A percentile compares a stretch with the other conserved stretches of the same genome.
phyloP scores from a whole-genome alignment of 2,113 vertebrate genomes.

The Charadrius vociferus region DNA sequence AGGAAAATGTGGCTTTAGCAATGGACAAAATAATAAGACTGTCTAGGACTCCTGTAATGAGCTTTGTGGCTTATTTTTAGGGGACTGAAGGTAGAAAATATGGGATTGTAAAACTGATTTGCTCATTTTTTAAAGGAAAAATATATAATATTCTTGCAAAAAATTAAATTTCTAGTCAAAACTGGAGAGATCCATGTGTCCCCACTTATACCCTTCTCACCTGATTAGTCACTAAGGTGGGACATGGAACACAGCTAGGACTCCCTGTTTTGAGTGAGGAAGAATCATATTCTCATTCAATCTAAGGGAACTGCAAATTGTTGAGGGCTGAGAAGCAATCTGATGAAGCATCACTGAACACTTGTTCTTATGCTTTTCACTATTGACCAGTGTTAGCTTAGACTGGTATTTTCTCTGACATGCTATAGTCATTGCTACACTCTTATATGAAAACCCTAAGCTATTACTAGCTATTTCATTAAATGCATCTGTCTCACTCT shows the following conservation, averaged over 20 bases:
- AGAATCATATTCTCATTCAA: not conserved
- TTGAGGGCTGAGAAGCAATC: not conserved
- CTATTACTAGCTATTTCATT: not conserved
- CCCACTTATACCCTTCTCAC: not conserved
- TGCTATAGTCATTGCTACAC: not conserved
- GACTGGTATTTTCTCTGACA: not conserved
- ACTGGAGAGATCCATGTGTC: not conserved
- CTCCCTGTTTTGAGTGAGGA: not conserved
- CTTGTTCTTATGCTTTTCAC: not conserved
- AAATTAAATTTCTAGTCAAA: not conserved
- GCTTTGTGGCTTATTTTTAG: not conserved
- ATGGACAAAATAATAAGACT: not conserved
- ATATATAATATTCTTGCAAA: not conserved
- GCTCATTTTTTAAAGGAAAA: not conserved
- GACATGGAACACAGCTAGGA: not conserved
- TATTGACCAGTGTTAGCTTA: not conserved
- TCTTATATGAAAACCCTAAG: not conserved
- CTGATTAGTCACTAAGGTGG: not conserved
- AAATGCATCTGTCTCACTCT: not conserved
- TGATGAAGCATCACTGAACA: not conserved
- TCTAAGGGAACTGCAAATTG: not conserved
- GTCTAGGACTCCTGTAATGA: not conserved
- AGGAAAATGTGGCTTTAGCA: not conserved
- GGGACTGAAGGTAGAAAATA: rapidly evolving
- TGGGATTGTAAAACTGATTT: not conserved